Evolutionary conservation across 2,888 invertebrate genomes (phyloP), one percentile per base, ranked within the genome.

Genomic region (Unio pictorum): DNA sequence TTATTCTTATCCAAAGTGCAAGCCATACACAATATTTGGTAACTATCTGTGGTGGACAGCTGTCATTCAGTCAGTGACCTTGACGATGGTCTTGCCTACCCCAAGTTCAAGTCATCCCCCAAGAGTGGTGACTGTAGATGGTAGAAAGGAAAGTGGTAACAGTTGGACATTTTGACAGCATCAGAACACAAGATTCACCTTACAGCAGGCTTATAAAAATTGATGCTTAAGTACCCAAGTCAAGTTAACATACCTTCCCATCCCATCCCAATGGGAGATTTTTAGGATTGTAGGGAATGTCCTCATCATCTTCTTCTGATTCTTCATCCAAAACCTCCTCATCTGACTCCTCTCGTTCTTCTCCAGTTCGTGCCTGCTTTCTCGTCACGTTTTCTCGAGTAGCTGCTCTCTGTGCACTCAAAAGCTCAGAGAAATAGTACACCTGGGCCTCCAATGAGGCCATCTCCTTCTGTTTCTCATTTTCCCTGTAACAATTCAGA

Each of bases 261-360:
- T 99, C 99, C 98, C 98, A 99, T 0, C 99, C 99, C 0, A 99
- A 93, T 0, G 99, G 99, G 69, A 99, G 91, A 91, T 99, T 99
- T 91, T 99, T 99, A 0, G 99, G 99, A 92, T 99, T 99, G 90
- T 99, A 99, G 0, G 99, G 99, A 55, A 99, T 96, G 87, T 98
- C 97, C 76, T 97, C 96, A 66, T 92, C 92, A 81, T 96, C 96
- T 54, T 91, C 91, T 71, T 91, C 91, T 20, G 87, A 86, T 68
- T 89, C 88, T 7, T 85, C 87, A 18, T 84, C 85, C 8, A 76
- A 80, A 67, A 81, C 82, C 68, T 87, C 77, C 67, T 89, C 89
- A 82, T 91, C 87, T 66, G 88, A 83, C 73, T 94, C 94, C 83
- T 96, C 96, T 73, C 97, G 95, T 77, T 92, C 92, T 62, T 95